phyloP scores from a whole-genome alignment of 2,113 vertebrate species.

The Vulpes lagopus region DNA sequence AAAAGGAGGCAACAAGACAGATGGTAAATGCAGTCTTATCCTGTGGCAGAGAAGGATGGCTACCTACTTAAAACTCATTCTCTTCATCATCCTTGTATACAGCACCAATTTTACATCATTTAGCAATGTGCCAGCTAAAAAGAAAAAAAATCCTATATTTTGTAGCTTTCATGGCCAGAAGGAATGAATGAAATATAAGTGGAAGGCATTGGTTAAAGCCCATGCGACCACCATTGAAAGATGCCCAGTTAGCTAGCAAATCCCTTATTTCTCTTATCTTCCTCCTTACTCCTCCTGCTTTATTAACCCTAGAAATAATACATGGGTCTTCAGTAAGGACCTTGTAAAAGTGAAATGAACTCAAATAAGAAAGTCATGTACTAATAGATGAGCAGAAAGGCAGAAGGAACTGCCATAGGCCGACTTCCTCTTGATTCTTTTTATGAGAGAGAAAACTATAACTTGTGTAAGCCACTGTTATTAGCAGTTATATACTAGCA shows the following conservation, averaged over 20 bases:
- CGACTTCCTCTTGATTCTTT: background rate
- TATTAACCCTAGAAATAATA: background rate
- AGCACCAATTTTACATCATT: background rate
- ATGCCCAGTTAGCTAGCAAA: fast-evolving
- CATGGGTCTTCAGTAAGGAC: background rate
- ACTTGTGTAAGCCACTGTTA: background rate
- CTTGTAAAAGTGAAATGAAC: background rate
- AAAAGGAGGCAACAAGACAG: background rate
- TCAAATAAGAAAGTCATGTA: background rate
- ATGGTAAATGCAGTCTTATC: background rate
- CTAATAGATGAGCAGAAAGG: background rate
- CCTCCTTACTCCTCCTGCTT: background rate
- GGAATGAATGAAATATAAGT: background rate
- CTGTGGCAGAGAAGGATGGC: background rate
- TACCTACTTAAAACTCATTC: background rate
- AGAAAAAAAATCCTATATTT: background rate
- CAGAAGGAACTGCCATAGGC: background rate
- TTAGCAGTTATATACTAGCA: background rate
- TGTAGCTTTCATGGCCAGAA: background rate
- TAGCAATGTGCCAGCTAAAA: background rate
- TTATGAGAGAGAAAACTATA: background rate
- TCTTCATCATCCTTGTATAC: background rate
- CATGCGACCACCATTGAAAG: background rate
- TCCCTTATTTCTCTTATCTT: background rate
- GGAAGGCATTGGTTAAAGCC: background rate